These are phyloP conservation scores for Semnornis frantzii DNA, from an alignment of 2,113 vertebrate genomes.

Conservation along the genomic window DNA sequence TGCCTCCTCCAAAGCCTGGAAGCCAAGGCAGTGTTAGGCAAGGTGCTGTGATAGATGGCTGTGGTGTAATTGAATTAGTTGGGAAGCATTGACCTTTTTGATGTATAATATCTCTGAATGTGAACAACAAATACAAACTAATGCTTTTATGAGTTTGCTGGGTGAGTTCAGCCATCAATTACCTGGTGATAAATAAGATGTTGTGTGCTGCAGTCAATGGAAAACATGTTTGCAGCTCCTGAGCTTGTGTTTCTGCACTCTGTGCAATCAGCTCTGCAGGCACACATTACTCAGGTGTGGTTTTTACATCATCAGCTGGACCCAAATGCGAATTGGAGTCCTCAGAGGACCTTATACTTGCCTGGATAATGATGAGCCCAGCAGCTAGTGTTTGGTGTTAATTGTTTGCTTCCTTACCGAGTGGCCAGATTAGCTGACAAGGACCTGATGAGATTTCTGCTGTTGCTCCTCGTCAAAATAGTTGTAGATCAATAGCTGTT, in stretches of 20 bases:
- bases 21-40: not conserved
- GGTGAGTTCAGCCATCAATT: conserved; percentile 53
- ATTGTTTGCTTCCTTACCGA: conserved; percentile 45
- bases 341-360: conserved; percentile 28
- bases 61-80: conserved; percentile 71
- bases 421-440: conserved; percentile 59
- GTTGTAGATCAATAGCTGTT: conserved; percentile 62
- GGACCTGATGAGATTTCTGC: conserved; percentile 54
- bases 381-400: conserved; percentile 31
- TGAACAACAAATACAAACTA: conserved; percentile 67
- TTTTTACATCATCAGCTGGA: not conserved
- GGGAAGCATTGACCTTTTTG: conserved; percentile 71
- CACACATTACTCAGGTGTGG: not conserved
- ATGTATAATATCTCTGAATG: conserved; percentile 52
- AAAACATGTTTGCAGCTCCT: conserved; percentile 44
- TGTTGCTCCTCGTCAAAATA: conserved; percentile 38
- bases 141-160: conserved; percentile 63
- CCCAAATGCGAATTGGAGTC: not conserved
- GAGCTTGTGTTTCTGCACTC: not conserved
- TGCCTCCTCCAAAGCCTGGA: not conserved
- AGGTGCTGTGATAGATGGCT: conserved; percentile 52
- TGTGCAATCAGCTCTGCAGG: conserved; percentile 25
- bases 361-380: conserved; percentile 33
- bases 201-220: not conserved
- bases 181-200: conserved; percentile 59